These are phyloP conservation scores for Anadara kagoshimensis DNA, from an alignment of 1,140 invertebrate species.

Conservation along the genomic window DNA sequence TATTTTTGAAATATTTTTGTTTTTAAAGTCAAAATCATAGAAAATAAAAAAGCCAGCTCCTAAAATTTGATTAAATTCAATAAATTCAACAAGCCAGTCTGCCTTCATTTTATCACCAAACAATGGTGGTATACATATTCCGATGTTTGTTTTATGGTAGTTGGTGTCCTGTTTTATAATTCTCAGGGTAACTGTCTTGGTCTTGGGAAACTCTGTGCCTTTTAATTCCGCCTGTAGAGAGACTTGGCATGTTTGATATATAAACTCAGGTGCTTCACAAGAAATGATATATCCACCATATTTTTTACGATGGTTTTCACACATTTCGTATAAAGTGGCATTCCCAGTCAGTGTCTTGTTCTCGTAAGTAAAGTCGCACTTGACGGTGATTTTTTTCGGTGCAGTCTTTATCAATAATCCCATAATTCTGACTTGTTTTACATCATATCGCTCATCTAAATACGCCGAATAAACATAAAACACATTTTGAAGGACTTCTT, in stretches of 20 bases:
- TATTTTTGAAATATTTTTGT: conserved; percentile 50
- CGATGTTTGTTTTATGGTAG: conserved; percentile 73
- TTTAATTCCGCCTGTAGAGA: neutral
- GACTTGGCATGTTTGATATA: neutral
- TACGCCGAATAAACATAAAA: conserved; percentile 56
- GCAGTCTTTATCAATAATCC: neutral
- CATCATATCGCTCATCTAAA: conserved; percentile 33
- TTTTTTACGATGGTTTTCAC: conserved; percentile 67
- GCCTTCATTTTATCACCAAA: conserved; percentile 60
- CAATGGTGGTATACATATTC: conserved; percentile 73
- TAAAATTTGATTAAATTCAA: conserved; percentile 67
- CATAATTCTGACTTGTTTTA: conserved; percentile 47
- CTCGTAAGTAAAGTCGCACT: conserved; percentile 40
- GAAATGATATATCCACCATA: conserved; percentile 67
- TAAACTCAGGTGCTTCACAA: conserved; percentile 53
- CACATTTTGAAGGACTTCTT: conserved; percentile 19
- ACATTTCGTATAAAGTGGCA: conserved; percentile 63
- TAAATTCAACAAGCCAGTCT: conserved; percentile 64
- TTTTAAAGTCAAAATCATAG: conserved; percentile 56
- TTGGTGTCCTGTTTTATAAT: neutral
- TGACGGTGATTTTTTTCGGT: neutral
- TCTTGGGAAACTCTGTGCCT: conserved; percentile 7
- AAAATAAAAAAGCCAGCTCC: conserved; percentile 64
- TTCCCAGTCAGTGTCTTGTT: conserved; percentile 18
- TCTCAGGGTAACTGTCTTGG: neutral